phyloP scores from a whole-genome alignment of 2,113 vertebrate species.

The Platanista minor region DNA sequence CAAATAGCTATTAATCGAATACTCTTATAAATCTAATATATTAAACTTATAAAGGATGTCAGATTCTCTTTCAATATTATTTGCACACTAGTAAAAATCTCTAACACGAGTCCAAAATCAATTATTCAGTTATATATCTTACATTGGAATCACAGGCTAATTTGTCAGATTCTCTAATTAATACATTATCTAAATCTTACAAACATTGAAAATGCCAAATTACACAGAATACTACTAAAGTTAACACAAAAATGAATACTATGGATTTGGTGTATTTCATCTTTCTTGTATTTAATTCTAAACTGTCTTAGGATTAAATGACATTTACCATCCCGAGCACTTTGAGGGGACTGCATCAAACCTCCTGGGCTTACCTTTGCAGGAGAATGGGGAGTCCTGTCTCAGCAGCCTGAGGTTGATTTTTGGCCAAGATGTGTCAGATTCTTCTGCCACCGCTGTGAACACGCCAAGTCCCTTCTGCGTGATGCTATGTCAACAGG shows the following conservation, averaged over 20 bases:
- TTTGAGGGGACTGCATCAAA: not conserved
- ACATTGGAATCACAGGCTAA: not conserved
- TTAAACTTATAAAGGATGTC: not conserved
- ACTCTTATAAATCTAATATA: not conserved
- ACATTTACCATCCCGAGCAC: not conserved
- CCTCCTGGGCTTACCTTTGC: not conserved
- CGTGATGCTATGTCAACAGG: not conserved
- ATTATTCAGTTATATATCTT: not conserved
- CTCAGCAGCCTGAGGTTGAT: not conserved
- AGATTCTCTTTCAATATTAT: not conserved
- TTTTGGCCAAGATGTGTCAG: not conserved
- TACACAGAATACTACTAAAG: not conserved
- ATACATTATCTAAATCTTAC: not conserved
- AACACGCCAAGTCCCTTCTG: not conserved
- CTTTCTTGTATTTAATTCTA: conserved; percentile 7
- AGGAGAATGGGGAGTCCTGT: not conserved
- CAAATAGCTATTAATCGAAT: not conserved
- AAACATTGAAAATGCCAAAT: not conserved
- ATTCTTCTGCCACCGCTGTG: not conserved
- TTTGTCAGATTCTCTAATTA: not conserved
- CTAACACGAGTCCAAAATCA: not conserved
- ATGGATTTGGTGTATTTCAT: not conserved
- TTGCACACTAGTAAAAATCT: not conserved
- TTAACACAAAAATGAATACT: not conserved
- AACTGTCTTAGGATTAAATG: not conserved